These are phyloP conservation scores for Pseudopleuronectes americanus DNA, from an alignment of 2,797 vertebrate species.

Conservation along the genomic window DNA sequence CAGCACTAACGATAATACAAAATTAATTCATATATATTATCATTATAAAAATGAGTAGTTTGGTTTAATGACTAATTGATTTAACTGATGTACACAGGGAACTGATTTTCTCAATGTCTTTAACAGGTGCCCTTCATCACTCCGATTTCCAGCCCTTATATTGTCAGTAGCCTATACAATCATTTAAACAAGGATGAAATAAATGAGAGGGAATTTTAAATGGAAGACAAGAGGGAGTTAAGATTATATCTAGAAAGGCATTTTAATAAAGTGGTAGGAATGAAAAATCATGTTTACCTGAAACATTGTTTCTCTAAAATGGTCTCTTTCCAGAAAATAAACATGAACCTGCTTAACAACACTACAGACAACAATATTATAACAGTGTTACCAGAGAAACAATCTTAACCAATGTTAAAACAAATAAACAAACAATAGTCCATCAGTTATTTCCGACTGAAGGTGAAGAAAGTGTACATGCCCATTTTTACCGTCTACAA, in stretches of 20 bases:
- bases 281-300: conserved; percentile 51
- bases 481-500: conserved; percentile 69
- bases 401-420: conserved; percentile 24
- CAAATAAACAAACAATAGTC: background rate
- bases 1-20: no score
- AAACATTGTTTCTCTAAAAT: conserved; percentile 59
- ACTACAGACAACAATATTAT: conserved; percentile 17
- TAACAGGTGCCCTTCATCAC: background rate
- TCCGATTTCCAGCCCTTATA: no score
- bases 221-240: conserved; percentile 41
- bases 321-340: conserved; percentile 48
- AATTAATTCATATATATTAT: background rate
- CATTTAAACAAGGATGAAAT: background rate
- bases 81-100: background rate
- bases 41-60: background rate
- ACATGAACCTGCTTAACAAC: conserved; percentile 38
- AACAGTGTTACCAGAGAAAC: conserved; percentile 59
- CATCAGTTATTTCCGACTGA: background rate
- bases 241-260: background rate
- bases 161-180: no score
- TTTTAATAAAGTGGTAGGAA: conserved; percentile 9
- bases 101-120: background rate
- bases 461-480: conserved; percentile 62
- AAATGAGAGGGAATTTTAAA: conserved; percentile 18
- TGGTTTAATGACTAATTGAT: background rate